Base-by-base conservation (phyloP, 2,797 vertebrate species). In the Sylvilagus floridanus region DNA sequence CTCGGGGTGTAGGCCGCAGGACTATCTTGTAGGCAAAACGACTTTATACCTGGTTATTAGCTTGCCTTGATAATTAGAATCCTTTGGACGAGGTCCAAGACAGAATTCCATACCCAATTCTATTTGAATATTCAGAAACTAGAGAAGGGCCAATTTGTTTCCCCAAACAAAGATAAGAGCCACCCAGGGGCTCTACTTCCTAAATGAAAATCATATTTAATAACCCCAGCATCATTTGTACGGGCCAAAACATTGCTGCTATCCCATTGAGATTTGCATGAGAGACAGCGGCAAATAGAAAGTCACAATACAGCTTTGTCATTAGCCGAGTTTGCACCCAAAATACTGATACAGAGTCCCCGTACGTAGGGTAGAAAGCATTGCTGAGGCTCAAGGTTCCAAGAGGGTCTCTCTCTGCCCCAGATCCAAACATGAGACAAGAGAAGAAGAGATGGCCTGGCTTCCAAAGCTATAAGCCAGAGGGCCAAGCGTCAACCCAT, bases 111-210 rank as follows among this genome's bases (percentile, higher is more conserved):
- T 93, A 95, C 62, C 85, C 88, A 95, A 92, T 85, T 95, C 84
- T 95, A 92, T 94, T 90, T 96, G 94, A 95, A 95, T 96, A 96
- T 94, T 96, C 95, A 96, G 87, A 90, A 93, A 83, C 68, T 93
- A 87, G 72, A 97, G 83, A 96, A 95, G 85, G 93, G 69, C 60
- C 92, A 60, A 92, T 96, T 96, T 96, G 84, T 95, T 96, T 97
- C 96, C 86, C 63, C 93, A 96, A 97, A 95, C 95, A 97, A 96
- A 97, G 91, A 89, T 93, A 96, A 96, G 83, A 96, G 96, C 91
- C 75, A 93, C 91, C 85, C 79, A 96, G 95, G 88, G 79, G 88
- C 76, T 96, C 87, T 96, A 93, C 76, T 96, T 97, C 96, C 88
- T 94, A 95, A 97, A 94, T 91, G 90, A 97, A 95, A 96, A 96